Evolutionary conservation across 2,113 vertebrate species (phyloP).

Genomic region (Sakesphorus luctuosus): DNA sequence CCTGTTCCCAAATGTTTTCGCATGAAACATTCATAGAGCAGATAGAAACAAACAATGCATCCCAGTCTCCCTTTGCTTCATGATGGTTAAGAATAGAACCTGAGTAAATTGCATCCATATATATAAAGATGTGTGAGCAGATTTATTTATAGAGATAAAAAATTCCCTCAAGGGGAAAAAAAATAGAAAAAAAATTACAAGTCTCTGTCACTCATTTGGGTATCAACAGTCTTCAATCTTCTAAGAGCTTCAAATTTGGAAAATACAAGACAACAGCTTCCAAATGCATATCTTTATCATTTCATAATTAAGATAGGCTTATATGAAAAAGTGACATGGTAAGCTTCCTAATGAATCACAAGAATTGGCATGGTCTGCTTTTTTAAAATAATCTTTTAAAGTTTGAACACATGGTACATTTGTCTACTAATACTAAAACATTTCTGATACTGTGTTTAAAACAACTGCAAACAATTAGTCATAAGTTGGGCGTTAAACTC

Average conservation of each 20-base stretch:
- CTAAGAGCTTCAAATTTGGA: background rate
- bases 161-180: background rate
- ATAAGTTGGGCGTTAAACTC: background rate
- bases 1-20: slow-evolving; percentile 5
- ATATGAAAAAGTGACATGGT: background rate
- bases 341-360: slow-evolving; percentile 62
- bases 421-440: slow-evolving; percentile 40
- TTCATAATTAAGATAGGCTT: slow-evolving; percentile 29
- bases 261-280: background rate
- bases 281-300: background rate
- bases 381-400: slow-evolving; percentile 44
- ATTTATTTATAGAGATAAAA: slow-evolving; percentile 11
- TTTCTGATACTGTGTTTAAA: slow-evolving; percentile 41
- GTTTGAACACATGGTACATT: slow-evolving; percentile 45
- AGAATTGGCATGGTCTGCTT: slow-evolving; percentile 27
- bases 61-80: background rate
- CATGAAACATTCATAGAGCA: background rate
- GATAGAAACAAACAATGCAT: background rate
- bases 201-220: background rate
- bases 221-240: background rate
- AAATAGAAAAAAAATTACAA: background rate
- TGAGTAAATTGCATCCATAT: background rate
- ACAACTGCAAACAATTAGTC: slow-evolving; percentile 47
- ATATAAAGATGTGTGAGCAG: background rate
- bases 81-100: background rate